Base-by-base conservation (phyloP, 2,113 vertebrate genomes). In the Todiramphus chloris region DNA sequence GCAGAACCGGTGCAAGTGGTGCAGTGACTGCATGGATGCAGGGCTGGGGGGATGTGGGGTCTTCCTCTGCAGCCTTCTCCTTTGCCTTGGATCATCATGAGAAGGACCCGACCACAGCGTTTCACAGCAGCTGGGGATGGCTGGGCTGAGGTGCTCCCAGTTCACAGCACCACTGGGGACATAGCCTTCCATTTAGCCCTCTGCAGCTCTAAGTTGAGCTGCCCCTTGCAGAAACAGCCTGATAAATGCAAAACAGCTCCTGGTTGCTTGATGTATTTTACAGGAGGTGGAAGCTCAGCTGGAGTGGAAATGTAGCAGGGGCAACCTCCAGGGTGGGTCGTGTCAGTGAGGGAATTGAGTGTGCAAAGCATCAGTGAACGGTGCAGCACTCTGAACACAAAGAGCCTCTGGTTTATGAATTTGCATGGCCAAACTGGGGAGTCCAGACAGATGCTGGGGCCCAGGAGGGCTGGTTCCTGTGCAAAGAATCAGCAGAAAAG, bases 1-100 rank as follows among this genome's bases (percentile, higher is more conserved):
- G 67, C 80, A 68, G 64, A 43, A 58, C 37, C 23, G 31, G 46
- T 67, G 58, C 30, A 1, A 27, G 35, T 1, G 12, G 4, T 21
- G 58, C 56, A 68, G 4, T 0, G 3, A 24, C 87, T 33, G 58
- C 62, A 5, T 1, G 3, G 44, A 39, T 2, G 0, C 20, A 70
- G 56, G 60, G 24, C 67, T 53, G 68, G 11, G 83, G 79, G 20
- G 14, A 37, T 0, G 1, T 4, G 37, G 33, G 41, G 35, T 55
- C 67, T 66, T 62, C 11, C 58, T 79, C n/a, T 6, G 8, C 31
- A 67, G 62, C 27, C 12, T 78, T 3, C 1, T 43, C 64, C 66
- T 85, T 63, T 18, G 27, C 56, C 56, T 58, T 7, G 33, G 46
- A 13, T 27, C 37, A n/a, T 44, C 23, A 13, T 3, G 5, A 0